phyloP scores from a whole-genome alignment of 2,888 invertebrate genomes.

The Mythimna lalbum region DNA sequence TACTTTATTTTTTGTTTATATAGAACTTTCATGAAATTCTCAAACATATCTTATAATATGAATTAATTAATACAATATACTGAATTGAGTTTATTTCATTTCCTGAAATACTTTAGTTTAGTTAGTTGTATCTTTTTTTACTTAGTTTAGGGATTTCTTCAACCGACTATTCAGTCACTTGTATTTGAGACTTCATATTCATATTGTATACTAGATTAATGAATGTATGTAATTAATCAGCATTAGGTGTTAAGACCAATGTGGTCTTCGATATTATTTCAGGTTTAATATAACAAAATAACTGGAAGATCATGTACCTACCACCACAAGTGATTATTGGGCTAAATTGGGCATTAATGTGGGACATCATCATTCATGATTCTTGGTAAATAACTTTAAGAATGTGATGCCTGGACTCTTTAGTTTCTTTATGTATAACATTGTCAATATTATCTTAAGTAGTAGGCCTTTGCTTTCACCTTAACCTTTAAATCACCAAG shows the following conservation, averaged over 20 bases:
- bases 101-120: constrained; percentile 61
- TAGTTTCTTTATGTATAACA: constrained; percentile 60
- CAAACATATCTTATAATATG: constrained; percentile 59
- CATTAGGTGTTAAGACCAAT: constrained; percentile 72
- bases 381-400: constrained; percentile 80
- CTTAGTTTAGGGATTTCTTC: constrained; percentile 52
- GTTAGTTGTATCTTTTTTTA: constrained; percentile 56
- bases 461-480: constrained; percentile 59
- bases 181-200: constrained; percentile 57
- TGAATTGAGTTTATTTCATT: constrained; percentile 67
- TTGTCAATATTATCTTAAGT: constrained; percentile 61
- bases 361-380: constrained; percentile 76
- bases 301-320: constrained; percentile 78
- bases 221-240: constrained; percentile 73
- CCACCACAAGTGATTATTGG: constrained; percentile 80
- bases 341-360: constrained; percentile 84
- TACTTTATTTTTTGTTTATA: constrained; percentile 60
- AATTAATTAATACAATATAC: constrained; percentile 66
- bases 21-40: constrained; percentile 56
- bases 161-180: constrained; percentile 52
- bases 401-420: constrained; percentile 69
- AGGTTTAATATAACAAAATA: constrained; percentile 78
- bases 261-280: constrained; percentile 83
- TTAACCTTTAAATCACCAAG: constrained; percentile 33
- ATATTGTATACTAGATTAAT: constrained; percentile 61